Percentiles rank a stretch among this genome's conserved stretches.
phyloP scores from a whole-genome alignment of 2,888 invertebrate species.

The Scelioninae gen. 2 region DNA sequence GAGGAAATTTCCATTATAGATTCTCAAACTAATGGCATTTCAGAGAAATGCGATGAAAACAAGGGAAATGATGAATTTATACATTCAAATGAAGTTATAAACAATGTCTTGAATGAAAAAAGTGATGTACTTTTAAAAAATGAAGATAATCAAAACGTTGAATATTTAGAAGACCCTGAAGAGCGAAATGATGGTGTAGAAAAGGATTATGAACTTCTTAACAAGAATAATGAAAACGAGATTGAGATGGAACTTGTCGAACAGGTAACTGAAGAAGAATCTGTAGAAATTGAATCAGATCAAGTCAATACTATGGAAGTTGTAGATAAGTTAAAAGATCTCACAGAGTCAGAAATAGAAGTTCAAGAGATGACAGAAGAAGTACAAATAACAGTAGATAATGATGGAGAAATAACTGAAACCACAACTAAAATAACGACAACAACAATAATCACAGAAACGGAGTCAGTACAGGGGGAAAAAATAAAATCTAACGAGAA shows the following conservation, averaged over 20 bases:
- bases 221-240: not conserved
- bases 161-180: conserved; percentile 24
- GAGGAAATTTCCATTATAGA: not conserved
- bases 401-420: conserved; percentile 11
- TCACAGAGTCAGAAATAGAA: conserved; percentile 11
- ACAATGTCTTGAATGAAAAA: conserved; percentile 24
- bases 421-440: conserved; percentile 2
- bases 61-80: conserved; percentile 7
- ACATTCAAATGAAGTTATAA: conserved; percentile 14
- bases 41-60: conserved; percentile 3
- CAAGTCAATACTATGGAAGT: conserved; percentile 6
- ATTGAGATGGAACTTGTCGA: conserved; percentile 15
- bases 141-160: conserved; percentile 17
- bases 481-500: not conserved
- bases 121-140: conserved; percentile 5
- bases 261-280: conserved; percentile 14
- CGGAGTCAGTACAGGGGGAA: not conserved
- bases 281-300: conserved; percentile 9
- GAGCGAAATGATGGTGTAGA: not conserved
- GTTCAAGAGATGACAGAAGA: conserved; percentile 12
- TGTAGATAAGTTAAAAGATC: not conserved
- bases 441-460: conserved; percentile 11
- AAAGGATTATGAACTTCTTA: not conserved
- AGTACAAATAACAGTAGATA: conserved; percentile 10
- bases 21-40: conserved; percentile 33